Base-by-base conservation (phyloP, 2,113 vertebrate species). In the Apodemus speciosus region DNA sequence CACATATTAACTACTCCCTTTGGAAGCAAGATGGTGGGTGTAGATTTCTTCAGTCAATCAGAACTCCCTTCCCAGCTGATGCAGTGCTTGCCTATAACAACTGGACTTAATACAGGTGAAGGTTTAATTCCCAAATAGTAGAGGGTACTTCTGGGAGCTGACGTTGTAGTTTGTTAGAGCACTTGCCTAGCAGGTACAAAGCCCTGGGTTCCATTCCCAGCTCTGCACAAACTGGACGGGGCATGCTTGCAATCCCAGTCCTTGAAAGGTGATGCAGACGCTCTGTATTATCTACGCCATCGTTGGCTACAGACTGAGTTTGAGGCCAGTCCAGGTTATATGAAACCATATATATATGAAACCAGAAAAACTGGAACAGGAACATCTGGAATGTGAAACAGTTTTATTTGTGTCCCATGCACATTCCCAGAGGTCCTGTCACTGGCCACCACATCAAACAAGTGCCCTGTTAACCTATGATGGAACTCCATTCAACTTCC, bases 351-450 rank as follows among this genome's bases (percentile, higher is more conserved):
- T 16, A 15, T 35, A 15, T 7, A 18, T n/a, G 13, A 53, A 53
- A 53, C 51, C 35, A 38, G 35, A 71, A 75, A 88, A 95, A 90
- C 21, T 66, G 20, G 60, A 69, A 96, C 86, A 60, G 69, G 21
- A 64, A 60, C 88, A 32, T 80, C 88, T 89, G 71, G 32, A 72
- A 69, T 69, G 27, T 2, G 53, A 6, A 2, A 2, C 15, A 40
- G 13, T 40, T 49, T 75, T 72, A 51, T 40, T 49, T 62, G 75
- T 25, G 32, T 53, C 20, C 43, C 40, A 18, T 2, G 16, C 0
- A 40, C 20, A 71, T 92, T 91, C 38, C 66, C 56, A 89, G 79
- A 84, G 80, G 58, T 60, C 9, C 1, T 27, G 4, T 69, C 51
- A 32, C 27, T 72, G 80, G 21, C 25, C n/a, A 79, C 6, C 5